Evolutionary conservation across 2,113 vertebrate species (phyloP).

Genomic region (Chloebia gouldiae): DNA sequence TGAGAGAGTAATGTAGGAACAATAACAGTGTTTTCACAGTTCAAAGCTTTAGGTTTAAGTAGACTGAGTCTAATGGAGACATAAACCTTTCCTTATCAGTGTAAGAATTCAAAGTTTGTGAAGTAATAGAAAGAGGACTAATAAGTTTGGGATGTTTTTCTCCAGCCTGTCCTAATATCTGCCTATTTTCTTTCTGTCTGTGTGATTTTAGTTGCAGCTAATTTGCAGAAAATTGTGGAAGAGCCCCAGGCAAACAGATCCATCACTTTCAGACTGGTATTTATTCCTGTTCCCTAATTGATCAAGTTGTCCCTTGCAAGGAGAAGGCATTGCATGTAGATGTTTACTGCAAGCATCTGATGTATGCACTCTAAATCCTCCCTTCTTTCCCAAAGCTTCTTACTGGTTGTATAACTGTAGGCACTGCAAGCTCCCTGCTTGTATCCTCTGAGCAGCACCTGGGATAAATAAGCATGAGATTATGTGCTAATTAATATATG

Average conservation of each 20-base stretch:
- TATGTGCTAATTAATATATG: background rate
- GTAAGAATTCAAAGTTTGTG: background rate
- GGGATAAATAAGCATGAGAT: background rate
- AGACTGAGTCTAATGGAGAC: background rate
- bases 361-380: background rate
- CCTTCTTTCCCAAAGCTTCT: background rate
- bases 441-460: background rate
- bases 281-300: conserved; percentile 52
- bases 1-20: background rate
- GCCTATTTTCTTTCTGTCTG: conserved; percentile 8
- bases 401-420: background rate
- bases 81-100: background rate
- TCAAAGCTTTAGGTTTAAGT: background rate
- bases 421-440: background rate
- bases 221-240: conserved; percentile 99
- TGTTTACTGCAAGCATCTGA: background rate
- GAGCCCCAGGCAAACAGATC: conserved; percentile 94
- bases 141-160: background rate
- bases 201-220: conserved; percentile 93
- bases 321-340: background rate
- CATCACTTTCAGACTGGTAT: conserved; percentile 98
- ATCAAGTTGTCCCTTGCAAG: background rate
- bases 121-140: background rate
- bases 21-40: background rate
- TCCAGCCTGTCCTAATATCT: background rate